Conservation (phyloP, 2,113 vertebrate genomes). For the Salvelinus fontinalis region DNA sequence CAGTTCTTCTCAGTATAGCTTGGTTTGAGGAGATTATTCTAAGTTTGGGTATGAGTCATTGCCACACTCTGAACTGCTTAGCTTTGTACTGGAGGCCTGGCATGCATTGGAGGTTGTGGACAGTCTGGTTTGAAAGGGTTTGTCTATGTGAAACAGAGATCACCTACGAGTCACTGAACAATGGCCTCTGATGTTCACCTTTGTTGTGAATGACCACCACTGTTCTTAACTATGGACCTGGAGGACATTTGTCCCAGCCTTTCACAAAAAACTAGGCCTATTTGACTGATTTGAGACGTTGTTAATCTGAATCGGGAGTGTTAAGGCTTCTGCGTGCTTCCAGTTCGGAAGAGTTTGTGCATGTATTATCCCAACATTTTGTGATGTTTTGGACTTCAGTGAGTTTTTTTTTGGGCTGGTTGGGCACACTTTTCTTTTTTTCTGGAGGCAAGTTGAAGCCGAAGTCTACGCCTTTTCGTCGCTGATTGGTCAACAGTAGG, state of each 20-base stretch:
- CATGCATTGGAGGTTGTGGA: slow-evolving; percentile 20
- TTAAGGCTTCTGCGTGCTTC: not conserved
- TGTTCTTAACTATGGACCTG: no score
- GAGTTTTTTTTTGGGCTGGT: no score
- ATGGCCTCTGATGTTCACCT: not conserved
- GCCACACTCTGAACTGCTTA: slow-evolving; percentile 46
- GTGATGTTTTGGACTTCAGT: no score
- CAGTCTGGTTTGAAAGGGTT: not conserved
- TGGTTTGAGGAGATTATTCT: slow-evolving; percentile 66
- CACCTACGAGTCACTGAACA: not conserved
- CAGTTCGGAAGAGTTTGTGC: no score
- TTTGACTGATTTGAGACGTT: not conserved
- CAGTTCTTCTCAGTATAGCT: slow-evolving; percentile 58
- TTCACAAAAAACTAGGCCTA: not conserved
- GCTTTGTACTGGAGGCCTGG: slow-evolving; percentile 58
- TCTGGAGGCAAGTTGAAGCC: no score
- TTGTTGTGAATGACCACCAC: no score
- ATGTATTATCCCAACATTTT: no score
- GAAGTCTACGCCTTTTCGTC: no score
- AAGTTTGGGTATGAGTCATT: slow-evolving; percentile 72
- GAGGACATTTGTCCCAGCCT: not conserved
- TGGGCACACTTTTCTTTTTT: no score
- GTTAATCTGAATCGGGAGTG: not conserved
- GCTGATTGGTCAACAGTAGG: no score
- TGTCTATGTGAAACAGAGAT: not conserved